A percentile compares a stretch with the other conserved stretches of the same genome.
Evolutionary conservation across 2,888 invertebrate species (phyloP).

Genomic region (Trissonchulus sp.): DNA sequence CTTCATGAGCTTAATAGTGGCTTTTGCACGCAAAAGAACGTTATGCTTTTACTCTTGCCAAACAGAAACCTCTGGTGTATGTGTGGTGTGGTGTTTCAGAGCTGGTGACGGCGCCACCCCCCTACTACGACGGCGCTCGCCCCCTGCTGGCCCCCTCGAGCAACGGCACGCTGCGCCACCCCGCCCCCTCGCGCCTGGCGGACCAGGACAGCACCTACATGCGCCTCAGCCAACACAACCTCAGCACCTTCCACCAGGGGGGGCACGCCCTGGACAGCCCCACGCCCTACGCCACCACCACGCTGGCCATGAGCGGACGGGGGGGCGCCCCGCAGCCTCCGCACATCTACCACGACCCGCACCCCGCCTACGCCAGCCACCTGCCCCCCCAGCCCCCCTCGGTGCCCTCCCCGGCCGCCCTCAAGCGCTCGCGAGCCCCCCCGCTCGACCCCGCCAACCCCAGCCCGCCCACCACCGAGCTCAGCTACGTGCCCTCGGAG

Average conservation of each 20-base stretch:
- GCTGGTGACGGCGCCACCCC: background rate
- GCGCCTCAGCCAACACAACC: constrained; percentile 32
- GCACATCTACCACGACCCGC: constrained; percentile 19
- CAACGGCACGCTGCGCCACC: constrained; percentile 15
- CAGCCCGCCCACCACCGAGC: constrained; percentile 28
- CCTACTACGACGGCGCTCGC: background rate
- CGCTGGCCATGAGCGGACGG: constrained; percentile 44
- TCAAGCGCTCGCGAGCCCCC: background rate
- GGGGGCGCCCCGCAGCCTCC: constrained; percentile 33
- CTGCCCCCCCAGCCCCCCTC: background rate
- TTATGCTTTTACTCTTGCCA: background rate
- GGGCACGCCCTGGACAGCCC: constrained; percentile 38
- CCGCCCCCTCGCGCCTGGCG: background rate
- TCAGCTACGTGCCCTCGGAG: constrained; percentile 19
- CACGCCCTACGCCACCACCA: constrained; percentile 50
- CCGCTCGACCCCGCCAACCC: background rate
- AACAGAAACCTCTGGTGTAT: background rate
- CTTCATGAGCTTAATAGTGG: no score
- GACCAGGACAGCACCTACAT: background rate
- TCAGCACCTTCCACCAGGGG: constrained; percentile 41
- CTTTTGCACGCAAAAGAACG: no score
- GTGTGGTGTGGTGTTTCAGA: constrained; percentile 13
- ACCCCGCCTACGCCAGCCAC: background rate
- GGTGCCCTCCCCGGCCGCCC: background rate
- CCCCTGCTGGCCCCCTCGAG: background rate